Evolutionary conservation across 1,140 invertebrate species (phyloP).

Genomic region (Protaetia brevitarsis): DNA sequence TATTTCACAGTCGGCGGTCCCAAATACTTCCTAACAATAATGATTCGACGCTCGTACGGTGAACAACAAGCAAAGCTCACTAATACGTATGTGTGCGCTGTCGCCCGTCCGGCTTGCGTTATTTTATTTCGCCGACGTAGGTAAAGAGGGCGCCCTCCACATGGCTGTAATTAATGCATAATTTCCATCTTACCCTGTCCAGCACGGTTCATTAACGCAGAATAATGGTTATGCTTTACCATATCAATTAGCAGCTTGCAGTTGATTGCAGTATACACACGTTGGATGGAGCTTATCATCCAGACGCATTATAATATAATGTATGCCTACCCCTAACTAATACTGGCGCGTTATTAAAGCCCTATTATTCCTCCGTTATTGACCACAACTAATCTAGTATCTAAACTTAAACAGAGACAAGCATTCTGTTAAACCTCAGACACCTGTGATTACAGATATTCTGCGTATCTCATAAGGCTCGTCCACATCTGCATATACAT

Average conservation of each 20-base stretch:
- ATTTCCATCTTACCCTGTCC: slow-evolving; percentile 24
- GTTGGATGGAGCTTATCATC: background rate
- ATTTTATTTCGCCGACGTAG: background rate
- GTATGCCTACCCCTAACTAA: background rate
- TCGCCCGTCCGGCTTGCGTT: background rate
- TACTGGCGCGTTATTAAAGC: background rate
- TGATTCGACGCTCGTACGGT: background rate
- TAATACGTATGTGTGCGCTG: background rate
- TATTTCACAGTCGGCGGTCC: background rate
- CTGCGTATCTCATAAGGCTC: too few relatives aligned
- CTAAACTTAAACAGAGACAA: too few relatives aligned
- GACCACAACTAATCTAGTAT: too few relatives aligned
- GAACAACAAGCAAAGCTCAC: background rate
- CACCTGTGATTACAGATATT: too few relatives aligned
- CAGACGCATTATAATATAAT: background rate
- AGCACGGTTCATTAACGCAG: slow-evolving; percentile 15
- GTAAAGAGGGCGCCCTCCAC: slow-evolving; percentile 5
- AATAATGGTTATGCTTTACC: slow-evolving; percentile 20
- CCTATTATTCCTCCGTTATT: background rate
- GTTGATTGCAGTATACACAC: slow-evolving; percentile 9
- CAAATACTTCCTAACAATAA: slow-evolving; percentile 10
- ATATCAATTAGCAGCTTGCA: slow-evolving; percentile 23
- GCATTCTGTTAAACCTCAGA: too few relatives aligned
- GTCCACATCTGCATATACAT: too few relatives aligned
- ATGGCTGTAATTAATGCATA: slow-evolving; percentile 21